A percentile compares a stretch with the other conserved stretches of the same genome.
Conservation (phyloP, 2,888 invertebrate species). For the Blastobasis adustella region DNA sequence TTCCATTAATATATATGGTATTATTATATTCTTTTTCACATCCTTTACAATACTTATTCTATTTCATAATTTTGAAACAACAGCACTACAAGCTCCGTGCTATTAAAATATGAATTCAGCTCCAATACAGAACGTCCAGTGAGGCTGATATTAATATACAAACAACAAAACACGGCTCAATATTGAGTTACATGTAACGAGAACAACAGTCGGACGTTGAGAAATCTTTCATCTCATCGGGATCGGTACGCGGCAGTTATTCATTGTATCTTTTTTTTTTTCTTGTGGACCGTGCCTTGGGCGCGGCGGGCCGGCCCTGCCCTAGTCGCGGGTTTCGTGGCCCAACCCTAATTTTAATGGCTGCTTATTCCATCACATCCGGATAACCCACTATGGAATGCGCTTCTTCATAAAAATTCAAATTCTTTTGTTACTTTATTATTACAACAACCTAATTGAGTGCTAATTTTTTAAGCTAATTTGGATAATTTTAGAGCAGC, state of each 20-base stretch:
- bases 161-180: conserved; percentile 42
- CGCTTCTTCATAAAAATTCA: conserved; percentile 6
- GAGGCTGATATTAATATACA: conserved; percentile 11
- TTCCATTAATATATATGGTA: too few species aligned
- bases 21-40: too few species aligned
- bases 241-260: conserved; percentile 55
- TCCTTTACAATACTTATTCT: too few species aligned
- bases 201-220: conserved; percentile 60
- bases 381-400: conserved; percentile 56
- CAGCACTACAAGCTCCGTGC: too few species aligned
- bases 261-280: conserved; percentile 58
- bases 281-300: conserved; percentile 43
- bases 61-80: too few species aligned
- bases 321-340: conserved; percentile 60
- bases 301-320: conserved; percentile 62
- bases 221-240: conserved; percentile 68
- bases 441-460: too few species aligned
- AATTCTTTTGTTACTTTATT: background rate
- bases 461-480: too few species aligned
- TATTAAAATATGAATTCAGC: too few species aligned
- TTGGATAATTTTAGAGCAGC: background rate
- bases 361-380: conserved; percentile 65
- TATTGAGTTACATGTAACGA: conserved; percentile 64
- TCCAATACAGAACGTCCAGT: too few species aligned
- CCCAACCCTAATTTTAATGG: conserved; percentile 76